Evolutionary conservation across 2,797 vertebrate genomes (phyloP).

Genomic region (Rhinatrema bivittatum): DNA sequence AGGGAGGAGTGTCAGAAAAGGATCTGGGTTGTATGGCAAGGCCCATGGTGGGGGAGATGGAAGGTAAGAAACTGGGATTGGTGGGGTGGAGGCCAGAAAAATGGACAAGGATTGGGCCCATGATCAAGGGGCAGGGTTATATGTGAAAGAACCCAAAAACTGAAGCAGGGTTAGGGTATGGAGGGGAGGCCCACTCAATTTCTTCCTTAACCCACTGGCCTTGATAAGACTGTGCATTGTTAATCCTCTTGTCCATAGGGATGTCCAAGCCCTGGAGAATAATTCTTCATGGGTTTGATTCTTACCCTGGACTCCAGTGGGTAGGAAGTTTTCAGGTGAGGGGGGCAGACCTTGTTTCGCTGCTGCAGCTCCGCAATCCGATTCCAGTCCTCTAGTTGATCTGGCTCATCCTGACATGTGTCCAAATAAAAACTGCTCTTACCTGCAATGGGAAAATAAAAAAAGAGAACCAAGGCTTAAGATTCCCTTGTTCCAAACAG

Average conservation of each 20-base stretch:
- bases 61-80: no score
- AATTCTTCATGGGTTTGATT: no score
- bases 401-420: conserved; percentile 77
- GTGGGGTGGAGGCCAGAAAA: not conserved
- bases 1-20: rapidly evolving
- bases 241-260: no score
- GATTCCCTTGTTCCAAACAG: rapidly evolving
- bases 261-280: no score
- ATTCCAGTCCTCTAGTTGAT: conserved; percentile 76
- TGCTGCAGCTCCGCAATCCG: conserved; percentile 85
- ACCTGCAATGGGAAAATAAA: conserved; percentile 15
- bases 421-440: conserved; percentile 46
- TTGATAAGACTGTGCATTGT: not conserved
- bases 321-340: conserved; percentile 89
- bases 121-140: no score
- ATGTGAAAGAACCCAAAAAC: no score
- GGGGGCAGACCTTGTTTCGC: conserved; percentile 74
- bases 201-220: not conserved
- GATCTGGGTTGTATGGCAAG: no score
- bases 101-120: no score
- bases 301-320: conserved; percentile 79
- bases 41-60: rapidly evolving
- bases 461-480: not conserved
- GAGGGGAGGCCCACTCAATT: not conserved
- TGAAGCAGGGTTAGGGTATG: no score